Conservation (phyloP, 2,113 vertebrate species). For the Vulpes lagopus region DNA sequence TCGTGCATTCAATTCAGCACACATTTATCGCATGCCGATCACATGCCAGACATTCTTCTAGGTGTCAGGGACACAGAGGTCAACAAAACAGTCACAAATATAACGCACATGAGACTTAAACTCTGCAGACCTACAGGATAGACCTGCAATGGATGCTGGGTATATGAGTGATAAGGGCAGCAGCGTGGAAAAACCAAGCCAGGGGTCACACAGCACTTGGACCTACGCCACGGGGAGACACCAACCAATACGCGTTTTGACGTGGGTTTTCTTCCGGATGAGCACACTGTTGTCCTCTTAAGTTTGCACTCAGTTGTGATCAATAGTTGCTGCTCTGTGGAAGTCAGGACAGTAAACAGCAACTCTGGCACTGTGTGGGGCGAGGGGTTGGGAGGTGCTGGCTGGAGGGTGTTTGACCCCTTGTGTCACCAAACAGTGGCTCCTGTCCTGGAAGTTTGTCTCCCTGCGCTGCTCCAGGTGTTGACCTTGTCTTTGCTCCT, state of each 20-base stretch:
- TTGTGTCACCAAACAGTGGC: not conserved
- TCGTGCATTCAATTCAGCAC: not conserved
- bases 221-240: not conserved
- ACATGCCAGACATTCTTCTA: not conserved
- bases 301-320: not conserved
- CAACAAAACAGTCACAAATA: not conserved
- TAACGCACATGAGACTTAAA: not conserved
- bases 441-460: not conserved
- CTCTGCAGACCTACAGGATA: not conserved
- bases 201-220: not conserved
- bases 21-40: not conserved
- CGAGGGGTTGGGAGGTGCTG: fast-evolving
- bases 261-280: not conserved
- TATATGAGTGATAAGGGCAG: fast-evolving
- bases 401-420: not conserved
- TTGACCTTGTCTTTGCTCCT: constrained; percentile 29
- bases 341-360: constrained; percentile 60
- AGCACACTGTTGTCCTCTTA: constrained; percentile 7
- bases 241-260: not conserved
- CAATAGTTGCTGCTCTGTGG: constrained; percentile 5
- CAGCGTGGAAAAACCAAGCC: not conserved
- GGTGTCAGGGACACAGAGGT: not conserved
- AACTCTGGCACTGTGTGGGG: fast-evolving
- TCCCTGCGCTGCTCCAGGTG: not conserved
- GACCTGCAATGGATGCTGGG: fast-evolving